These are phyloP conservation scores for Villa cingulata DNA, from an alignment of 2,888 invertebrate genomes.

Conservation along the genomic window DNA sequence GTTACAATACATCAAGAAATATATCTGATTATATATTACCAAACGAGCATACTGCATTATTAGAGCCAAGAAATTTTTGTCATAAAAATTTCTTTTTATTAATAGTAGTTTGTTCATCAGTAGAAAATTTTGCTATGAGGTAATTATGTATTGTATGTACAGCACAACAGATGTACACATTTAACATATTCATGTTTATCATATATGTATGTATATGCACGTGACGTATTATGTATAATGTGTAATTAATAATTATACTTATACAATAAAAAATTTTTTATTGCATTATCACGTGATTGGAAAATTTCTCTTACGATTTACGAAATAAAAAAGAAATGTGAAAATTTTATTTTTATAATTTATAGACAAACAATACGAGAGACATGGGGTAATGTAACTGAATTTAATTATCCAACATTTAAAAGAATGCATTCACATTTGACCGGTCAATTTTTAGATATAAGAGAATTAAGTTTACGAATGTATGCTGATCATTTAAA, in stretches of 20 bases:
- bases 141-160: slow-evolving; percentile 8
- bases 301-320: too few relatives aligned
- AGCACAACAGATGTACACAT: too few relatives aligned
- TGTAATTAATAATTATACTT: too few relatives aligned
- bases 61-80: slow-evolving; percentile 48
- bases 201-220: too few relatives aligned
- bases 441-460: slow-evolving; percentile 25
- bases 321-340: too few relatives aligned
- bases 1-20: slow-evolving; percentile 57
- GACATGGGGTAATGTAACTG: slow-evolving; percentile 34
- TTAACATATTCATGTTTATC: too few relatives aligned
- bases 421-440: slow-evolving; percentile 26
- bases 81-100: slow-evolving; percentile 43
- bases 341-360: neutral
- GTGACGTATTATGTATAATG: too few relatives aligned
- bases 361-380: slow-evolving; percentile 32
- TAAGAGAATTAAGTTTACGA: slow-evolving; percentile 20
- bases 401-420: slow-evolving; percentile 33
- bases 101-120: slow-evolving; percentile 62
- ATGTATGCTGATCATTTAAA: slow-evolving; percentile 24
- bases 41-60: slow-evolving; percentile 50
- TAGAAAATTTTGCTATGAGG: slow-evolving; percentile 52
- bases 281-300: too few relatives aligned
- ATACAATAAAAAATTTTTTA: too few relatives aligned
- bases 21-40: slow-evolving; percentile 58